A percentile compares a stretch with the other conserved stretches of the same genome.
Conservation (phyloP, 2,888 invertebrate genomes). For the Sesia bembeciformis region DNA sequence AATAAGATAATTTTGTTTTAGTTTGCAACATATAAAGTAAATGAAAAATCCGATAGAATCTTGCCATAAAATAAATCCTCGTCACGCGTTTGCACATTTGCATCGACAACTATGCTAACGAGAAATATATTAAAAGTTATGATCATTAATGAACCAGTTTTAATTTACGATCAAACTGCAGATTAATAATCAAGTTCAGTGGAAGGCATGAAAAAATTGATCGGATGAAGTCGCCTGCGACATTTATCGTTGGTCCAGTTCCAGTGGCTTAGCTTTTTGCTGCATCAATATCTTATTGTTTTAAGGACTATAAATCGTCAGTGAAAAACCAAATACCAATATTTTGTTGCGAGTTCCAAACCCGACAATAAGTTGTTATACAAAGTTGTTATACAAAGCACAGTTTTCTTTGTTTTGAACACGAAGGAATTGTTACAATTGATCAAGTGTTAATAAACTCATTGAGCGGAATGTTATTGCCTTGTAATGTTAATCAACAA, state of each 20-base stretch:
- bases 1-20: no score
- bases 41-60: slow-evolving; percentile 16
- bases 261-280: slow-evolving; percentile 18
- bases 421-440: background rate
- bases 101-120: slow-evolving; percentile 36
- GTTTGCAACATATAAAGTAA: no score
- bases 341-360: slow-evolving; percentile 11
- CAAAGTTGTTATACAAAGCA: background rate
- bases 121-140: slow-evolving; percentile 57
- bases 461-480: slow-evolving; percentile 10
- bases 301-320: slow-evolving; percentile 11
- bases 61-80: slow-evolving; percentile 29
- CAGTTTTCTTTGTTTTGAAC: background rate
- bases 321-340: slow-evolving; percentile 20
- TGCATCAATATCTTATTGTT: slow-evolving; percentile 22
- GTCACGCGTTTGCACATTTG: slow-evolving; percentile 37
- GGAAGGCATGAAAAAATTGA: slow-evolving; percentile 41
- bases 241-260: slow-evolving; percentile 26
- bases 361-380: background rate
- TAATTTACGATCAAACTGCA: slow-evolving; percentile 51
- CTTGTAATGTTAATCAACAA: slow-evolving; percentile 7
- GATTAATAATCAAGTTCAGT: slow-evolving; percentile 44
- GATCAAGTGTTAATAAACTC: slow-evolving; percentile 11
- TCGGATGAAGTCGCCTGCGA: slow-evolving; percentile 30
- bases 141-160: slow-evolving; percentile 62